A percentile compares a stretch with the other conserved stretches of the same genome.
These are phyloP conservation scores for Callimorpha dominula DNA, from an alignment of 2,888 invertebrate species.

Conservation along the genomic window DNA sequence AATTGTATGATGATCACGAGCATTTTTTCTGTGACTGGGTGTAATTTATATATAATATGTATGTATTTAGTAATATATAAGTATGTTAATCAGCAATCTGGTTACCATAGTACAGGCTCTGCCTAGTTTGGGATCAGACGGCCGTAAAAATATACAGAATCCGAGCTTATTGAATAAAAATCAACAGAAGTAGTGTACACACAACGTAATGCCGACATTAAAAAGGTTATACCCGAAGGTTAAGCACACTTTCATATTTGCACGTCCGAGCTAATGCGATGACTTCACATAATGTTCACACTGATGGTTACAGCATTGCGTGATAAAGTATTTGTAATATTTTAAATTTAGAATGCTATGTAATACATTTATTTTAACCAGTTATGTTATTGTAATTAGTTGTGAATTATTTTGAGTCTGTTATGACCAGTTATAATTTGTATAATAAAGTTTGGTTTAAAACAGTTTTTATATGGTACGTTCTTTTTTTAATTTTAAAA, in stretches of 20 bases:
- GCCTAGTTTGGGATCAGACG: too few relatives aligned
- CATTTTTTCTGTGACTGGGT: too few relatives aligned
- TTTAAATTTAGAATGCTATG: conserved; percentile 9
- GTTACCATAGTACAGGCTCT: too few relatives aligned
- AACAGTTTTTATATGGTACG: neutral
- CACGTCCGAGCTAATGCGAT: conserved; percentile 30
- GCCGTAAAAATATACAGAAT: neutral
- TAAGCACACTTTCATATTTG: conserved; percentile 35
- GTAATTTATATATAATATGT: too few relatives aligned
- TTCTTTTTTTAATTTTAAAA: neutral
- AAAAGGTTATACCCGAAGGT: conserved; percentile 31
- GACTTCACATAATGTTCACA: conserved; percentile 29
- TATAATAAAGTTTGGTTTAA: neutral
- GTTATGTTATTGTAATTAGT: neutral
- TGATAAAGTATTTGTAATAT: neutral
- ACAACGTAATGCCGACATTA: neutral
- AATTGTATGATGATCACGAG: too few relatives aligned
- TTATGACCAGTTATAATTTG: neutral
- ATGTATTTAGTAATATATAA: too few relatives aligned
- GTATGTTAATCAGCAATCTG: too few relatives aligned
- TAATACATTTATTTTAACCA: neutral
- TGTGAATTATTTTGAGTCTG: too few relatives aligned
- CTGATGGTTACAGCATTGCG: conserved; percentile 7
- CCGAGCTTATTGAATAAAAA: neutral
- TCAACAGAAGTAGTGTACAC: neutral